phyloP scores from a whole-genome alignment of 2,113 vertebrate genomes.

The Oncorhynchus tshawytscha region DNA sequence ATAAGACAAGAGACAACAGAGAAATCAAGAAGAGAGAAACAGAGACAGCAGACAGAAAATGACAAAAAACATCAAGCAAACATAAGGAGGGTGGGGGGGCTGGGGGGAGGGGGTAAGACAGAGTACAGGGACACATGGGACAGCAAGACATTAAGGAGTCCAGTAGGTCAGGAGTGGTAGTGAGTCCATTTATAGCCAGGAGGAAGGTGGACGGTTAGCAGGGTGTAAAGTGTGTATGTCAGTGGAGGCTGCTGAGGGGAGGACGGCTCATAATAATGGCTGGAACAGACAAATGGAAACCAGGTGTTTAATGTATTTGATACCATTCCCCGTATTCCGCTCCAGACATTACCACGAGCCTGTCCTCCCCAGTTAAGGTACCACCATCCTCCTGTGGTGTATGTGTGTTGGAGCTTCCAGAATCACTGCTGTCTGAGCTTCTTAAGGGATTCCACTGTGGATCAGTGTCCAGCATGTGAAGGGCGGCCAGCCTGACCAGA shows the following conservation, averaged over 20 bases:
- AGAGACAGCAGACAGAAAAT: too few relatives aligned
- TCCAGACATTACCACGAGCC: too few relatives aligned
- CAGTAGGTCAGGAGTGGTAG: neutral
- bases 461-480: conserved; percentile 39
- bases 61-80: too few relatives aligned
- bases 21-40: too few relatives aligned
- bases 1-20: too few relatives aligned
- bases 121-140: neutral
- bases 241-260: neutral
- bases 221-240: neutral
- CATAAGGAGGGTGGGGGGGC: too few relatives aligned
- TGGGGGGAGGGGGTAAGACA: neutral
- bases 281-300: too few relatives aligned
- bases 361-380: too few relatives aligned
- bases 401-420: neutral
- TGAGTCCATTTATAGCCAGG: neutral
- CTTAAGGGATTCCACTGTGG: conserved; percentile 50
- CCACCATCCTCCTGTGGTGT: neutral
- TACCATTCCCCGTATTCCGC: too few relatives aligned
- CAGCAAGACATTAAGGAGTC: neutral
- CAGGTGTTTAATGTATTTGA: too few relatives aligned
- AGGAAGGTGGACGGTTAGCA: neutral
- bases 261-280: too few relatives aligned
- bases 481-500: conserved; percentile 3
- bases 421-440: conserved; percentile 17